Percentiles rank a stretch among this genome's conserved stretches.
Conservation (phyloP, 2,797 vertebrate species). For the Ispidina picta region DNA sequence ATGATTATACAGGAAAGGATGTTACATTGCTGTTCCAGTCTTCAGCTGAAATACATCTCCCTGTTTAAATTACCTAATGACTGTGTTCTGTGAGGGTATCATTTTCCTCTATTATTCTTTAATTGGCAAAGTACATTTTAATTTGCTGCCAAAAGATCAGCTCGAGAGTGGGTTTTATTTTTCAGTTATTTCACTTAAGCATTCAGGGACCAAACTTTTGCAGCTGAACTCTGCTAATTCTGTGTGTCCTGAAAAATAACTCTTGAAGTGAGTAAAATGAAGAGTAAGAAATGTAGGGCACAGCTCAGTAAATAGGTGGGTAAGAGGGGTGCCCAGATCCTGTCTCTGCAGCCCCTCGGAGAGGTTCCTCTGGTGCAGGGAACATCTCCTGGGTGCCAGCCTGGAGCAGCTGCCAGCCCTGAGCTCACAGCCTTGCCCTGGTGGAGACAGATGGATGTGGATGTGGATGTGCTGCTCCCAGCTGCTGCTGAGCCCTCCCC, state of each 20-base stretch:
- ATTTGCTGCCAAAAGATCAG: background rate
- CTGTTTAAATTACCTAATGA: conserved; percentile 5
- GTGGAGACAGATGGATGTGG: background rate
- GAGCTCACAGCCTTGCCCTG: background rate
- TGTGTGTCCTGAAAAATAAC: background rate
- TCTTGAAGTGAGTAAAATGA: background rate
- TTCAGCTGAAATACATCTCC: background rate
- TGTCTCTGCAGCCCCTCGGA: too few species aligned
- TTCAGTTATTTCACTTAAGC: background rate
- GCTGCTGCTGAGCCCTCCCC: background rate
- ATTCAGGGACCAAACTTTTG: background rate
- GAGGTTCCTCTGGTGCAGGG: background rate
- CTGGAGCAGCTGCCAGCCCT: background rate
- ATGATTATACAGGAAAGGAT: background rate
- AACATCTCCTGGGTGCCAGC: background rate
- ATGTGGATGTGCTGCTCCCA: background rate
- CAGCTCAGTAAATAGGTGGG: background rate
- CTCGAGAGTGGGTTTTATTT: background rate
- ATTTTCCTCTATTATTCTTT: background rate
- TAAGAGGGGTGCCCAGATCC: background rate
- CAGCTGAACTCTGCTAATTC: background rate
- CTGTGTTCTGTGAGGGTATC: background rate
- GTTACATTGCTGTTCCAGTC: background rate
- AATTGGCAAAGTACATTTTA: background rate
- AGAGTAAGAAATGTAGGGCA: background rate